Evolutionary conservation across 1,140 invertebrate species (phyloP), one percentile per base, ranked within the genome.

Genomic region (Wiebesia pumilae): DNA sequence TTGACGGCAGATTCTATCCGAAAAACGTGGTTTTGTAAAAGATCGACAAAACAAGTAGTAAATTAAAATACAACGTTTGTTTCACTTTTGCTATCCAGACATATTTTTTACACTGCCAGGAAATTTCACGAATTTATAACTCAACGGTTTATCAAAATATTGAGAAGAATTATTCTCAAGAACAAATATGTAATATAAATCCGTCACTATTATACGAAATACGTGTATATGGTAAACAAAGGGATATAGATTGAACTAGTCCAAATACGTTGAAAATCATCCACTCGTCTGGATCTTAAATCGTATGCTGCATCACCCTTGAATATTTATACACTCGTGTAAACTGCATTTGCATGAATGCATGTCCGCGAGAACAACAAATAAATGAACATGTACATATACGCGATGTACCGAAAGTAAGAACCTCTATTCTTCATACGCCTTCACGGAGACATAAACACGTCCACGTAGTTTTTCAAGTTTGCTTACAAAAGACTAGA

Each of bases 341-440:
- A 62, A 65, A 65, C 24, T 81, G 21, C 30, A 38, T 40, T 38
- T 19, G 82, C 54, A 47, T 65, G 38, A 84, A 69, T 77, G n/a
- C 77, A 78, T 54, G 6, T 75, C 14, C 47, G 30, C 51, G 27
- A 43, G 73, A 58, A 47, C 38, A 27, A 40, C 73, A 62, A 84
- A 84, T 84, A 84, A 84, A 78, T 84, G 78, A 78, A 78, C 69
- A 35, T 73, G 30, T 80, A 58, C 16, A 33, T 80, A 62, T 30
- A 80, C 24, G 12, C 19, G 6, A 80, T 80, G 51, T 40, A 81
- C 30, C 51, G 21, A 81, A 40, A 81, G 54, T 54, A 35, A 35
- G 79, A 40, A 33, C 54, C 51, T 62, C 54, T 21, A 62, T 80
- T 38, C 33, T 62, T 62, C 54, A 80, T 62, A 16, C 0, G 21